Evolutionary conservation across 1,140 invertebrate genomes (phyloP).

Genomic region (Heterodera carotae): DNA sequence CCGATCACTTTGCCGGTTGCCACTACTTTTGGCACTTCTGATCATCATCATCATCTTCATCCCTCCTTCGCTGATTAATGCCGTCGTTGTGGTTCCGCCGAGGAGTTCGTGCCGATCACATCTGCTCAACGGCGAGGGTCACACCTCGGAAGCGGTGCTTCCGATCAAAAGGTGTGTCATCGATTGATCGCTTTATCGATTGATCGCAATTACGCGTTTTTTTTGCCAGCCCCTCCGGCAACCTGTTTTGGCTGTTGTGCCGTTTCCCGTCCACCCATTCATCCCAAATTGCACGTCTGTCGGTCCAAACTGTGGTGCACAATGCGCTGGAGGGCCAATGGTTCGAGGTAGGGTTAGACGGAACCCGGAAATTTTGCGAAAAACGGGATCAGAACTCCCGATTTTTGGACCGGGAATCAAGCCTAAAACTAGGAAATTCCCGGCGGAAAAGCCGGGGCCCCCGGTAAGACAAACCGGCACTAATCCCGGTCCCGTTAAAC

Average conservation of each 20-base stretch:
- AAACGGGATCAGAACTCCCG: too few species aligned
- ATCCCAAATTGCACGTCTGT: slow-evolving; percentile 19
- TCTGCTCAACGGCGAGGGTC: slow-evolving; percentile 16
- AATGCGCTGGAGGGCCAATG: slow-evolving; percentile 27
- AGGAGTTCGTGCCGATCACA: slow-evolving; percentile 22
- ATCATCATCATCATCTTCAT: not conserved
- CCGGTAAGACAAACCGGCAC: too few species aligned
- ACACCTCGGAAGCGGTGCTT: not conserved
- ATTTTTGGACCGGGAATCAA: too few species aligned
- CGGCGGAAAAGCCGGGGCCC: too few species aligned
- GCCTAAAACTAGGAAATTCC: too few species aligned
- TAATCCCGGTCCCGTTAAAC: too few species aligned
- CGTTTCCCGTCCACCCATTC: slow-evolving; percentile 22
- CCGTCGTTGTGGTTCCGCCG: not conserved
- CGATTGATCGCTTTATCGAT: not conserved
- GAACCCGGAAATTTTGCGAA: not conserved
- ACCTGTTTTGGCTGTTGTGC: slow-evolving; percentile 23
- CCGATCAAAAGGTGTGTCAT: not conserved
- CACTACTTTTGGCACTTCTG: not conserved
- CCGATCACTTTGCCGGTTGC: not conserved
- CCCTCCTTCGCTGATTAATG: not conserved
- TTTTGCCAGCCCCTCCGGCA: slow-evolving; percentile 8
- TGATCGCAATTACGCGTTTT: not conserved
- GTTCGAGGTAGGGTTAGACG: not conserved
- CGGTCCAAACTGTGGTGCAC: slow-evolving; percentile 22